These are phyloP conservation scores for Octodonta nipae DNA, from an alignment of 2,888 invertebrate species.

Conservation along the genomic window DNA sequence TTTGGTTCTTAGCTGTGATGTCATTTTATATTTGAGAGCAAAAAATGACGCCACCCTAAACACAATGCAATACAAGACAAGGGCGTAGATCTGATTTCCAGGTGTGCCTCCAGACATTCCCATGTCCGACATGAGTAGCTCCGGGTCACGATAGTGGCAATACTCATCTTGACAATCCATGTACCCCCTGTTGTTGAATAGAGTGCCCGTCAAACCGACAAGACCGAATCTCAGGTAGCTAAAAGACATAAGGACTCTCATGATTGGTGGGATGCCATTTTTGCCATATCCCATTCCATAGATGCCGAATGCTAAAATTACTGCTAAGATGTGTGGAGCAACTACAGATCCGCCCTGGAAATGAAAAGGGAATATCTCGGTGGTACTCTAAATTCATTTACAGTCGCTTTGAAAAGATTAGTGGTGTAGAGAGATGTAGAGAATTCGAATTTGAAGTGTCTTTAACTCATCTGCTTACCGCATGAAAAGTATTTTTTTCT, in stretches of 20 bases:
- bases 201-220: constrained; percentile 42
- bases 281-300: constrained; percentile 55
- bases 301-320: constrained; percentile 43
- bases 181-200: constrained; percentile 45
- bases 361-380: no score
- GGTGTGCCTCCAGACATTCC: constrained; percentile 41
- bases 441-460: no score
- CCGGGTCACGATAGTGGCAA: constrained; percentile 43
- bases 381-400: no score
- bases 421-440: no score
- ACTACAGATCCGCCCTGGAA: constrained; percentile 49
- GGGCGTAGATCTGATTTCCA: constrained; percentile 42
- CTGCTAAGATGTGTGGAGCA: constrained; percentile 43
- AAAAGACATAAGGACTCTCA: constrained; percentile 42
- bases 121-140: constrained; percentile 46
- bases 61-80: constrained; percentile 43
- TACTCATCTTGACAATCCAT: constrained; percentile 51
- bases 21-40: constrained; percentile 44
- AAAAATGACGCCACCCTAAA: constrained; percentile 43
- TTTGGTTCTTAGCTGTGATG: constrained; percentile 42
- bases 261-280: constrained; percentile 38
- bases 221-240: constrained; percentile 58
- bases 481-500: no score
- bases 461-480: no score
- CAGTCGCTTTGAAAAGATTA: no score